Conservation (phyloP, 2,113 vertebrate species). For the Aphelocoma coerulescens region DNA sequence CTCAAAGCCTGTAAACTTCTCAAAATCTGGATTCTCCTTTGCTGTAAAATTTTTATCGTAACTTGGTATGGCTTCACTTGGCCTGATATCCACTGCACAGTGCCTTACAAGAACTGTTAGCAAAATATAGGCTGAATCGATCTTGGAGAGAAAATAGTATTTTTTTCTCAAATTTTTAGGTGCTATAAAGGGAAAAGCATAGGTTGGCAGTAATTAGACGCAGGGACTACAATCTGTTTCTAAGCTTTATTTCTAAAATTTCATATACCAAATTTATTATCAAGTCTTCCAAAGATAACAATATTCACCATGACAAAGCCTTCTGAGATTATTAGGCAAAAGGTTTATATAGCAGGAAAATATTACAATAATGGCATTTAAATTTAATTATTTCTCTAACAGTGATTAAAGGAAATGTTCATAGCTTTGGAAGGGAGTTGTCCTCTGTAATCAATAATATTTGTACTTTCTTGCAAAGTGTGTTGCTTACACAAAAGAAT, state of each 20-base stretch:
- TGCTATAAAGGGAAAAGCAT: neutral
- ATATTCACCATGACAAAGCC: neutral
- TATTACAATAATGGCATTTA: neutral
- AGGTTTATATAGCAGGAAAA: neutral
- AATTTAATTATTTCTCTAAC: neutral
- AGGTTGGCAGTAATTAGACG: neutral
- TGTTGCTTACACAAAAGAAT: neutral
- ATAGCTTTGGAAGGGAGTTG: neutral
- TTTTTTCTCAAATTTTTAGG: neutral
- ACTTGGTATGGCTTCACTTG: neutral
- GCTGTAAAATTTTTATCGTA: neutral
- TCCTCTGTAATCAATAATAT: neutral
- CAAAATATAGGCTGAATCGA: neutral
- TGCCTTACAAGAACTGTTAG: neutral
- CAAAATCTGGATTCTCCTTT: neutral
- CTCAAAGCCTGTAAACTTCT: neutral
- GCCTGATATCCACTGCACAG: neutral
- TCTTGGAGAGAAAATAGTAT: neutral
- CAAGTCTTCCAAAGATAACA: neutral
- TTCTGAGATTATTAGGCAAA: neutral
- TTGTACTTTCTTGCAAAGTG: neutral
- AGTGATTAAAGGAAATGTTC: neutral
- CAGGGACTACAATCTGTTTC: neutral
- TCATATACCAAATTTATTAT: neutral
- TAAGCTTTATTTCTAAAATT: neutral